These are phyloP conservation scores for Drosophila emarginata DNA, from an alignment of 2,888 invertebrate genomes.

Conservation along the genomic window DNA sequence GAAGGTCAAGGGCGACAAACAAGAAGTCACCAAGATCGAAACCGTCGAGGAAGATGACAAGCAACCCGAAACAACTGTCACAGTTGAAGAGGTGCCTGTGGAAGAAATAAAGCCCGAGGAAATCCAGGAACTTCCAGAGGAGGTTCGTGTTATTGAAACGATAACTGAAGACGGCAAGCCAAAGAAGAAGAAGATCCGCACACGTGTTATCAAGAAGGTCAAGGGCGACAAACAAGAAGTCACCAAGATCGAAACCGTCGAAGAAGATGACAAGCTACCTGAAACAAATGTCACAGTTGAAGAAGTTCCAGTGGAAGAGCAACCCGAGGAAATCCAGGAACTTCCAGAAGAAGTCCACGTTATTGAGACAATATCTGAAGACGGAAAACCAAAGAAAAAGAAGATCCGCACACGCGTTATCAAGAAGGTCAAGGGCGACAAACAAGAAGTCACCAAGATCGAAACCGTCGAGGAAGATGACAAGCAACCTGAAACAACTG, in stretches of 20 bases:
- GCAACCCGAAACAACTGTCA: conserved; percentile 45
- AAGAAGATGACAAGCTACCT: conserved; percentile 15
- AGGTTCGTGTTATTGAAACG: conserved; percentile 42
- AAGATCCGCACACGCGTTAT: conserved; percentile 19
- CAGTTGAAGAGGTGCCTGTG: conserved; percentile 38
- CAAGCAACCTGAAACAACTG: conserved; percentile 7
- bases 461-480: conserved; percentile 22
- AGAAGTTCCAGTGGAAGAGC: conserved; percentile 1
- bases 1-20: conserved; percentile 53
- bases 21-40: conserved; percentile 57
- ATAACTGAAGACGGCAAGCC: conserved; percentile 48
- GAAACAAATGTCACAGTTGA: conserved; percentile 12
- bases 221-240: conserved; percentile 28
- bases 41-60: conserved; percentile 55
- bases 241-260: conserved; percentile 25
- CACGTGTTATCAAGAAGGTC: conserved; percentile 47
- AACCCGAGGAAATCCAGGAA: conserved; percentile 1
- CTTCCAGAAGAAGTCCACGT: conserved; percentile 14
- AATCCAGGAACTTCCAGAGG: conserved; percentile 43
- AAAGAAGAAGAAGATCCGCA: conserved; percentile 48
- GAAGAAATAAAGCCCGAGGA: conserved; percentile 30
- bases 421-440: conserved; percentile 28
- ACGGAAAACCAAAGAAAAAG: conserved; percentile 19
- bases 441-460: conserved; percentile 28
- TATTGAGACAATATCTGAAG: conserved; percentile 1